Conservation (phyloP, 2,113 vertebrate genomes). For the Poicephalus gulielmi region DNA sequence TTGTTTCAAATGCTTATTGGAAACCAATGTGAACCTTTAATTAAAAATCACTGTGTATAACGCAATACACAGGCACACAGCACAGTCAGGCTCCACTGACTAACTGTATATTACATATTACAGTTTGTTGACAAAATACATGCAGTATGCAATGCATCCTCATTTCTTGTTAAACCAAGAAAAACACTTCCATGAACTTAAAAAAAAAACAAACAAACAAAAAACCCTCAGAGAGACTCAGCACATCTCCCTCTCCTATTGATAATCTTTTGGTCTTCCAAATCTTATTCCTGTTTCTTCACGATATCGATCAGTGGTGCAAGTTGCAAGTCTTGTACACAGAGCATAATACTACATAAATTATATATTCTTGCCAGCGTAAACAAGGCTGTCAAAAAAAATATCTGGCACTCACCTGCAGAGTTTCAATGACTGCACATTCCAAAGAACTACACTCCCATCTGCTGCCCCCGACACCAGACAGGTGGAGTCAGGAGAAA, state of each 20-base stretch:
- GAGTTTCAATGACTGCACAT: slow-evolving; percentile 74
- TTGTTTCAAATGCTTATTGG: not conserved
- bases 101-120: not conserved
- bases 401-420: no score
- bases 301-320: no score
- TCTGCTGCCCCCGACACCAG: slow-evolving; percentile 88
- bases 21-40: not conserved
- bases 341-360: no score
- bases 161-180: not conserved
- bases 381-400: no score
- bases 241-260: no score
- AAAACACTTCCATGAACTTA: not conserved
- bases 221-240: no score
- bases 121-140: not conserved
- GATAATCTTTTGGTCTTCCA: no score
- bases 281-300: no score
- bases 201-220: no score
- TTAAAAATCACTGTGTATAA: not conserved
- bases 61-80: not conserved
- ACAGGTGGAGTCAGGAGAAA: slow-evolving; percentile 76
- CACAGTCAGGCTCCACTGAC: not conserved
- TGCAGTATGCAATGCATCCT: not conserved
- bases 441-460: slow-evolving; percentile 87
- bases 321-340: no score
- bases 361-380: no score